phyloP scores from a whole-genome alignment of 2,797 vertebrate genomes.

The Poeciliopsis infans region DNA sequence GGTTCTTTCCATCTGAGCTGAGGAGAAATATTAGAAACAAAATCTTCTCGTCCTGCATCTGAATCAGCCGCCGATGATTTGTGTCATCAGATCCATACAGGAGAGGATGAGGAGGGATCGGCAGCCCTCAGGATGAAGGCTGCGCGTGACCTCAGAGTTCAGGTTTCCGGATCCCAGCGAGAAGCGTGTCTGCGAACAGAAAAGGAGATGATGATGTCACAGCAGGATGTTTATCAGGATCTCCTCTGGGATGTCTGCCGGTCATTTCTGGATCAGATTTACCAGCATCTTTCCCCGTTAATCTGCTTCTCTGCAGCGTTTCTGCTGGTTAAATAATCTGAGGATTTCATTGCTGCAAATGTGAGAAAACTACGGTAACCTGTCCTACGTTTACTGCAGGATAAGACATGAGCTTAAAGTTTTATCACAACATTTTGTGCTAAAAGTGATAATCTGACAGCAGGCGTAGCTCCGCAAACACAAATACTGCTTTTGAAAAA shows the following conservation, averaged over 20 bases:
- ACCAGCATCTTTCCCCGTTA: background rate
- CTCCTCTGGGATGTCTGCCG: background rate
- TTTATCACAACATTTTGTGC: no score
- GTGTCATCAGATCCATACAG: background rate
- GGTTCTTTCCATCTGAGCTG: background rate
- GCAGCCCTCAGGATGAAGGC: slow-evolving; percentile 32
- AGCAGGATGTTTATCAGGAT: slow-evolving; percentile 2
- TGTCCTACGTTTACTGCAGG: background rate
- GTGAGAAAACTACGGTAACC: background rate
- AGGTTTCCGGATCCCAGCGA: slow-evolving; percentile 54
- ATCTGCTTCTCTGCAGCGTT: background rate
- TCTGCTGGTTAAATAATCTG: background rate
- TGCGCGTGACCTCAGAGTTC: slow-evolving; percentile 61
- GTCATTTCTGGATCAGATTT: slow-evolving; percentile 1
- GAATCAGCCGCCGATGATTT: background rate
- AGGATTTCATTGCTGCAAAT: background rate
- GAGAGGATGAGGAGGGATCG: background rate
- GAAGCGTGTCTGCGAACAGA: slow-evolving; percentile 6
- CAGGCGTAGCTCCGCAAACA: no score
- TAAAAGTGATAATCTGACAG: no score
- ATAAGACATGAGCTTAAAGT: background rate
- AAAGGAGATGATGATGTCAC: slow-evolving; percentile 6
- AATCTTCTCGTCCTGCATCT: background rate
- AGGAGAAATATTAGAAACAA: background rate
- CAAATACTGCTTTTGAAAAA: no score